Evolutionary conservation across 2,113 vertebrate genomes (phyloP), one percentile per base, ranked within the genome.

Genomic region (Hemibates koningsi): DNA sequence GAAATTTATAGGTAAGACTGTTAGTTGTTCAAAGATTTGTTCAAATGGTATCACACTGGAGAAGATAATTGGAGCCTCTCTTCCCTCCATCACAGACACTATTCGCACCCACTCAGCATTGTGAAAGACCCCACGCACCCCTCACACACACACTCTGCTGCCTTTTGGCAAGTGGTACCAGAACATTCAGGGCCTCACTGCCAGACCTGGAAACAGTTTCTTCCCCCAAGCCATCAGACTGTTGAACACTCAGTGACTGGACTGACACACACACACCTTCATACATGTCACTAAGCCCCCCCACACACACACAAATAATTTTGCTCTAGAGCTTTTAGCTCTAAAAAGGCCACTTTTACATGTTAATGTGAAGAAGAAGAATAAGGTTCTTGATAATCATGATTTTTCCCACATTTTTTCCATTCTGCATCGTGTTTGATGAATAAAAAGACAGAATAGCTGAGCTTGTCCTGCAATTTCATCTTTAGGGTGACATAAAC

Each of bases 401-500:
- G 7, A 45, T 41, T 43, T 43, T 24, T 43, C 1, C 36, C 66
- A 43, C 36, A 43, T 32, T 19, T 76, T 45, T 48, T 10, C 21
- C 13, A 45, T 76, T 29, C 6, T 76, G 24, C 21, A 48, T 76
- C 0, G 9, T 76, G 41, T 29, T 50, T 50, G 24, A 76, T 76
- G 9, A 76, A 45, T 17, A 73, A 45, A 66, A 76, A 76, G 43
- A 29, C 71, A 17, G 2, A 73, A 48, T 48, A 32, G 50, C 24
- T 76, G 43, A 12, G 1, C 43, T 76, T 50, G 24, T 50, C 3
- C 7, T 50, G 6, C n/a, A 21, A 43, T 29, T 11, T 32, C 4
- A 71, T 8, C 11, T 41, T 86, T 56, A 16, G 52, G 2, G 21
- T 57, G 16, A 29, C 38, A 14, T 7, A 11, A 27, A 87, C 98